Base-by-base conservation (phyloP, 2,797 vertebrate genomes). In the Salarias fasciatus region DNA sequence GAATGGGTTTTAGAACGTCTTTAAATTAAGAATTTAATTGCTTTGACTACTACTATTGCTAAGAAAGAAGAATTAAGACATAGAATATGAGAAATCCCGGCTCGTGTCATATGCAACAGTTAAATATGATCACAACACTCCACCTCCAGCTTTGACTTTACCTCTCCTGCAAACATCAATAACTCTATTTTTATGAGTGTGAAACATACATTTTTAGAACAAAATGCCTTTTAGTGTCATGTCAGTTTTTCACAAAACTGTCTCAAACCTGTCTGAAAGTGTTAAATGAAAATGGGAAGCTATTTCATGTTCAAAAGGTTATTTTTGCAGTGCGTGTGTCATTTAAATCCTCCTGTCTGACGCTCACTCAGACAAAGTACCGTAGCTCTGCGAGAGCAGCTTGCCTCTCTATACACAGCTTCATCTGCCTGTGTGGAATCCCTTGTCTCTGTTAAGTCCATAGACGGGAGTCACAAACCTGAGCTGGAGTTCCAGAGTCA, bases 261-360 rank as follows among this genome's bases (percentile, higher is more conserved):
- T 69, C 12, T 51, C 29, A 57, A 82, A 55, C 15, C 49, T 38
- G 37, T 63, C 51, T 57, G 50, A 72, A 64, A 56, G 57, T 72
- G 18, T 63, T 64, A 75, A 69, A 75, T 57, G 70, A 79, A 67
- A 72, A 46, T 6, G 11, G 15, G 58, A 55, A 64, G 55, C 31
- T 72, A 44, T 79, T 80, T 79, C 41, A 65, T 58, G 67, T 81
- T 86, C 77, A 86, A 78, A 82, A 67, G 80, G 35, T 70, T 76
- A 53, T 78, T 77, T 82, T 63, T 66, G 53, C 52, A 53, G 61
- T 12, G 4, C 53, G n/a, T 24, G 53, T 71, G 68, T 72, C 78
- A 74, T 74, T 73, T 78, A 80, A 79, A 77, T 77, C 63, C 73
- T 65, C 64, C 76, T 60, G 69, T 79, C 79, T 72, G 77, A 75